Evolutionary conservation across 2,888 invertebrate species (phyloP).

Genomic region (Limnephilus lunatus): DNA sequence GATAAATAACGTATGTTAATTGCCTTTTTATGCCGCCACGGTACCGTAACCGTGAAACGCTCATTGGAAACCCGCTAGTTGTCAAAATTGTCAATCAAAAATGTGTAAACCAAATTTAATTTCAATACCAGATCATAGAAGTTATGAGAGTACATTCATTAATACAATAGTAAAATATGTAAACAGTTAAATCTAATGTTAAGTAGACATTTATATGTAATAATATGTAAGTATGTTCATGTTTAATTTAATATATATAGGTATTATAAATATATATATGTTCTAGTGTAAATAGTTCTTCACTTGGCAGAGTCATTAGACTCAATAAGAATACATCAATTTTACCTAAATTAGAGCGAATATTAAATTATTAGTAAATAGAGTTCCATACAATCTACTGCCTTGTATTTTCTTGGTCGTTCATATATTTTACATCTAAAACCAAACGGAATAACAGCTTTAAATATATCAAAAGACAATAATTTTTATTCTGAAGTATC

Average conservation of each 20-base stretch:
- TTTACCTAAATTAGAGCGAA: conserved; percentile 13
- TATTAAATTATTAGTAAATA: background rate
- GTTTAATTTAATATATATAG: background rate
- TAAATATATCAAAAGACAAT: background rate
- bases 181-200: background rate
- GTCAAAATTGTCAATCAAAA: background rate
- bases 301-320: background rate
- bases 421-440: conserved; percentile 37
- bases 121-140: too few relatives aligned
- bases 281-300: conserved; percentile 2
- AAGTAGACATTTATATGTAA: background rate
- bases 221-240: background rate
- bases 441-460: background rate
- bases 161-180: background rate
- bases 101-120: too few relatives aligned
- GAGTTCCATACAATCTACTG: conserved; percentile 34
- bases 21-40: too few relatives aligned
- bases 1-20: too few relatives aligned
- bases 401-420: conserved; percentile 55
- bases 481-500: background rate
- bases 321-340: background rate
- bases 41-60: too few relatives aligned
- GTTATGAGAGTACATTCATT: background rate
- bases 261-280: background rate
- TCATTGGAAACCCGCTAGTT: too few relatives aligned